Evolutionary conservation across 2,113 vertebrate genomes (phyloP), one percentile per base, ranked within the genome.

Genomic region (Neoarius graeffei): DNA sequence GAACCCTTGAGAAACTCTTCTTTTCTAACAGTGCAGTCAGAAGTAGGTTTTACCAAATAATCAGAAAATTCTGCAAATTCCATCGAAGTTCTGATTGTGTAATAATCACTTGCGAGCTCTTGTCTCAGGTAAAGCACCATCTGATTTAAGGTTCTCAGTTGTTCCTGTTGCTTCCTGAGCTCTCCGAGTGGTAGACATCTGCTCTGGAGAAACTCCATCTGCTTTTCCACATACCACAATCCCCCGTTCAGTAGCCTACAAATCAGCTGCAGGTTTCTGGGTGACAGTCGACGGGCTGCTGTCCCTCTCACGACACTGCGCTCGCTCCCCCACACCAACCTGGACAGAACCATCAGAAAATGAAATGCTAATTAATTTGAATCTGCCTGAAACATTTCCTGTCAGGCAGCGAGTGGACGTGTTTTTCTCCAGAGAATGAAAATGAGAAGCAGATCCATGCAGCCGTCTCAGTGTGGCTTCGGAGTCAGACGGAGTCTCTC

Each of bases 371-470:
- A 90, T 83, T 82, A 81, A 81, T 77, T 81, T 81, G 83, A 87
- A 73, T 76, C 74, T 69, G 56, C 77, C 85, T 80, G 71, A 88
- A 71, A 86, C 83, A 85, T 89, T 85, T 88, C 86, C 86, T 85
- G 50, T 4, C 8, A 84, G 79, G 84, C 69, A 85, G 84, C 19
- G 81, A 81, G 30, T 25, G 52, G 84, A 86, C 57, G 1, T 76
- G 57, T 77, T 82, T 83, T 85, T 85, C 59, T 35, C 23, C 50
- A 59, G 57, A 62, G 76, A 66, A 81, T 42, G 77, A 86, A 90
- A 90, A 90, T 86, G 74, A 90, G 62, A 90, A 88, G 86, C 87
- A 90, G 89, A 88, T 86, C 87, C 54, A 23, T 30, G 64, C 79
- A 66, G 67, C 69, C 57, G 54, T 66, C 81, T 64, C 25, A 54